Evolutionary conservation across 2,113 vertebrate genomes (phyloP), one percentile per base, ranked within the genome.

Genomic region (Ptyas mucosa): DNA sequence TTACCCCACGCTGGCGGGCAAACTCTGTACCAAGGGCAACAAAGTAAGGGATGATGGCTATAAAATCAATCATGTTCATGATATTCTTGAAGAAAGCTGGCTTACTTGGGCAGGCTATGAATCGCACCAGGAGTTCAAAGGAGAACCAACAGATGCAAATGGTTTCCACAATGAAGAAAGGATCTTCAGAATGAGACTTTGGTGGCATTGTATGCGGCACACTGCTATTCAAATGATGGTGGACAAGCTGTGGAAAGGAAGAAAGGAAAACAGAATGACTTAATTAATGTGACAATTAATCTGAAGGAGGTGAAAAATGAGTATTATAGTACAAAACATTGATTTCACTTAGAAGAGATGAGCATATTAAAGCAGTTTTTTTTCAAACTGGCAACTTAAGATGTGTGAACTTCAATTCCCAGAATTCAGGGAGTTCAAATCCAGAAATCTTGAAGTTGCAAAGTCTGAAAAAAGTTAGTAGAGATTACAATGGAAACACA

Each of bases 61-160:
- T 98, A 90, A 99, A 98, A 96, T 99, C 99, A 54, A 99, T 99
- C 96, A 98, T 97, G 98, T 99, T 99, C 99, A 99, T 99, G 95
- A 99, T 98, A 46, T 98, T 98, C 94, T 98, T 98, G 97, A 99
- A 99, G 97, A 99, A 99, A 61, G 95, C 94, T 0, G 96, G 53
- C 93, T 99, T 99, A 97, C 97, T 99, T 0, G 99, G 99, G 21
- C 98, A 97, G 55, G 97, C 97, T 20, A 91, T 5, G 26, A 99
- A 98, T 26, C 99, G 98, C 61, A 99, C 97, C 3, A 98, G 52
- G 10, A 99, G 97, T 96, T 99, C 99, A 18, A 99, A 98, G 88
- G 98, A 99, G 97, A 99, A 99, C 99, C 99, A 99, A 92, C 96
- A 98, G 96, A 99, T 99, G 95, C 99, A 99, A 52, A 99, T 96